A percentile compares a stretch with the other conserved stretches of the same genome.
These are phyloP conservation scores for Pegoplata infirma DNA, from an alignment of 2,888 invertebrate genomes.

Conservation along the genomic window DNA sequence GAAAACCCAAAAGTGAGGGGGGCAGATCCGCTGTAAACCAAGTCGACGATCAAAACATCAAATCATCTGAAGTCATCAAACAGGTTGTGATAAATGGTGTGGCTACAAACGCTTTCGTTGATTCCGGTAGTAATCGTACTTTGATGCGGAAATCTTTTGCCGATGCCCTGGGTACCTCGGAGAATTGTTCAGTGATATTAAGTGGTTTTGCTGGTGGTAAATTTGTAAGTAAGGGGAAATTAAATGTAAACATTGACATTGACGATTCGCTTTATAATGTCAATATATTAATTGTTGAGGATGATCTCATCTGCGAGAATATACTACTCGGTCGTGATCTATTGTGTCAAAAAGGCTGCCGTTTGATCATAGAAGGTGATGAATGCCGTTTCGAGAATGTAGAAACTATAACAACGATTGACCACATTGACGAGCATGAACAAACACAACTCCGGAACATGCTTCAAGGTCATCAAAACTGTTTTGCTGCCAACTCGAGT, in stretches of 20 bases:
- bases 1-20: background rate
- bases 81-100: conserved; percentile 32
- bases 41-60: background rate
- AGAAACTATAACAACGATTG: too few relatives aligned
- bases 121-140: too few relatives aligned
- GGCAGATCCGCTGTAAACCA: background rate
- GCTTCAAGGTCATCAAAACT: too few relatives aligned
- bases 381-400: too few relatives aligned
- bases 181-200: too few relatives aligned
- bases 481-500: too few relatives aligned
- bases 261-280: background rate
- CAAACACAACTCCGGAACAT: too few relatives aligned
- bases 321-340: background rate
- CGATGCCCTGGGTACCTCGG: too few relatives aligned
- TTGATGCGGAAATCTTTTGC: too few relatives aligned
- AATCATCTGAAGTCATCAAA: conserved; percentile 3
- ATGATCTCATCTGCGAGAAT: background rate
- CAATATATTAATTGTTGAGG: too few relatives aligned
- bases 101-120: conserved; percentile 18
- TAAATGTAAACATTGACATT: background rate
- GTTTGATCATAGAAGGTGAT: background rate
- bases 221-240: background rate
- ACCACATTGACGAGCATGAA: too few relatives aligned
- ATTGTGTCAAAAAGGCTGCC: background rate
- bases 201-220: background rate